Conservation (phyloP, 2,888 invertebrate genomes). For the Boloria euphrosyne region DNA sequence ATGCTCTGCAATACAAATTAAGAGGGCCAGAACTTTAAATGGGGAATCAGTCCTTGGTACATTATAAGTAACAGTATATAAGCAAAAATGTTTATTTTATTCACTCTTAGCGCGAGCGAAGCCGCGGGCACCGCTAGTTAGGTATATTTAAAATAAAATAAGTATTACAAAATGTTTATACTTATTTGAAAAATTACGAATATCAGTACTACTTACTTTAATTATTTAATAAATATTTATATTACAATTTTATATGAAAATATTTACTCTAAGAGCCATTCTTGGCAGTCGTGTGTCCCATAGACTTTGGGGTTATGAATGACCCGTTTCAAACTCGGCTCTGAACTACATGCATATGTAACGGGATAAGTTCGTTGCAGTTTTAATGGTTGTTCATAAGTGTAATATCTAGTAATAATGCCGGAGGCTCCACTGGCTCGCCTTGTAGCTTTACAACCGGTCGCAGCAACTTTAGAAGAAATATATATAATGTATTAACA, state of each 20-base stretch:
- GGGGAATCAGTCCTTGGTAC: too few species aligned
- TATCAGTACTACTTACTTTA: too few species aligned
- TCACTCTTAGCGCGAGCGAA: too few species aligned
- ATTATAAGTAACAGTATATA: too few species aligned
- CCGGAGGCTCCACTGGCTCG: conserved; percentile 42
- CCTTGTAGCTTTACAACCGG: conserved; percentile 45
- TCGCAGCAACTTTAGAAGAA: conserved; percentile 35
- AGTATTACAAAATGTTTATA: too few species aligned
- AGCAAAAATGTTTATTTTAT: too few species aligned
- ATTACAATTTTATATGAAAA: neutral
- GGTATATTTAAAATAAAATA: too few species aligned
- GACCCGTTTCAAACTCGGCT: conserved; percentile 54
- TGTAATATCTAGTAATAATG: conserved; percentile 75
- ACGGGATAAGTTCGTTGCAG: conserved; percentile 66
- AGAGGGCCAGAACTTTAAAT: too few species aligned
- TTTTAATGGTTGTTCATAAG: conserved; percentile 77
- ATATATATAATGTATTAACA: neutral
- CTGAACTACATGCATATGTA: conserved; percentile 71
- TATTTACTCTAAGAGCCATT: conserved; percentile 18
- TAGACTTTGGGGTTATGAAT: conserved; percentile 60
- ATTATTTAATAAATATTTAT: too few species aligned
- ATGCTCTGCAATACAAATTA: too few species aligned
- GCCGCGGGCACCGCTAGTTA: too few species aligned
- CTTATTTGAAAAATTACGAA: too few species aligned
- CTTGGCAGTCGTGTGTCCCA: conserved; percentile 44